Percentiles rank a stretch among this genome's conserved stretches.
phyloP scores from a whole-genome alignment of 2,888 invertebrate genomes.

The Incurvaria masculella region DNA sequence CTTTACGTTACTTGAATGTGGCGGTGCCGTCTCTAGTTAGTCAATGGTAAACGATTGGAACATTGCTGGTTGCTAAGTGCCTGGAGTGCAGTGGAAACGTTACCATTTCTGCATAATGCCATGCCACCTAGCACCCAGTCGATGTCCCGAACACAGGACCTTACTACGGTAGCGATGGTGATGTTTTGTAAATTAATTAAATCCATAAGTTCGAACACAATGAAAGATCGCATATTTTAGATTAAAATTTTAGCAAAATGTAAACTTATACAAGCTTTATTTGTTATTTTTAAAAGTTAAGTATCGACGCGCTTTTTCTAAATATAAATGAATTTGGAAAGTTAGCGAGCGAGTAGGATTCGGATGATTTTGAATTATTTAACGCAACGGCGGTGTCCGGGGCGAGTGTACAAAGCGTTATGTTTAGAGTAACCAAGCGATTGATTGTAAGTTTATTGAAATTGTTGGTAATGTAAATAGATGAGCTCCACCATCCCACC shows the following conservation, averaged over 20 bases:
- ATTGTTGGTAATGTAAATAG: slow-evolving; percentile 53
- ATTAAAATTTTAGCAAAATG: neutral
- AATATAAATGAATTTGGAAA: neutral
- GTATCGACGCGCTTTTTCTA: neutral
- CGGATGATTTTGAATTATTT: neutral
- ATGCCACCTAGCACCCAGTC: no score
- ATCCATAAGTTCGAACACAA: neutral
- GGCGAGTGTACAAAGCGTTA: slow-evolving; percentile 22
- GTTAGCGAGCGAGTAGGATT: neutral
- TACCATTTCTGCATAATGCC: no score
- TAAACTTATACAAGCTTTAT: neutral
- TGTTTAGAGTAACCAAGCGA: slow-evolving; percentile 44
- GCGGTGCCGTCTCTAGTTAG: no score
- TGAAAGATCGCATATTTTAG: neutral
- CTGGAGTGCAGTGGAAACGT: no score
- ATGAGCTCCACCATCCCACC: slow-evolving; percentile 29
- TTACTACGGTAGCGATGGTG: no score
- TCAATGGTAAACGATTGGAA: no score
- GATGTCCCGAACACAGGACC: no score
- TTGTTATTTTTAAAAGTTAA: neutral
- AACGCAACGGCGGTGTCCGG: neutral
- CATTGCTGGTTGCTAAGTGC: no score
- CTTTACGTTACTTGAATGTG: no score
- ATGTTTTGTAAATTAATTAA: no score
- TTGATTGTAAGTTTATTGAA: slow-evolving; percentile 48